Base-by-base conservation (phyloP, 2,888 invertebrate species). In the Ichneumon xanthorius region DNA sequence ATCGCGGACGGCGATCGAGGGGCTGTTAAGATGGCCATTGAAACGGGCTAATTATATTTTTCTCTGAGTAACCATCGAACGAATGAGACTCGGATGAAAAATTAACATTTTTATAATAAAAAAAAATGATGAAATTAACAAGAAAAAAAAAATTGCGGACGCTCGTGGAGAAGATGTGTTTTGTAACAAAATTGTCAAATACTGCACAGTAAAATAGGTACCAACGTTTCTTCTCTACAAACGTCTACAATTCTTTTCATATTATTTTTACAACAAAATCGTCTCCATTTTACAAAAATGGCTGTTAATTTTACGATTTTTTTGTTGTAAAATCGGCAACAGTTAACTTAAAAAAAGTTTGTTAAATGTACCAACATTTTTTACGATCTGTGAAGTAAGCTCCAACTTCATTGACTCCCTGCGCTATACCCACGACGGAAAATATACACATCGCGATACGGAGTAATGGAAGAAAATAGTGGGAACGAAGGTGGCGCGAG, bases 1-100 rank as follows among this genome's bases (percentile, higher is more conserved):
- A 85, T 82, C 77, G 75, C 4, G 6, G 16, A 22, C 16, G n/a
- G 5, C 45, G 26, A 80, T 72, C 9, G 26, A 9, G n/a, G 48
- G 4, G 26, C 45, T 33, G 40, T 19, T 30, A 65, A 76, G 48
- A 76, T 71, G n/a, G 85, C 85, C 85, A 85, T 82, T 82, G 50
- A 30, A 67, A 76, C 85, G 85, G 22, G 9, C 53, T 77, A 71
- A 80, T 55, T 22, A 55, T 55, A 19, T 55, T 55, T 55, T 55
- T 7, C 53, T 19, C 53, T 2, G 53, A 19, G 9, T 6, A 55
- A 55, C 22, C 19, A 9, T 9, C 6, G 22, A 4, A 1, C 7
- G 22, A 53, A 53, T 19, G 19, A 1, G 19, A 14, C 9, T 55
- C 22, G 55, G 22, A 2, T 2, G 3, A 22, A 55, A 7, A 22